Base-by-base conservation (phyloP, 2,888 invertebrate species). In the Tortrix viridana region DNA sequence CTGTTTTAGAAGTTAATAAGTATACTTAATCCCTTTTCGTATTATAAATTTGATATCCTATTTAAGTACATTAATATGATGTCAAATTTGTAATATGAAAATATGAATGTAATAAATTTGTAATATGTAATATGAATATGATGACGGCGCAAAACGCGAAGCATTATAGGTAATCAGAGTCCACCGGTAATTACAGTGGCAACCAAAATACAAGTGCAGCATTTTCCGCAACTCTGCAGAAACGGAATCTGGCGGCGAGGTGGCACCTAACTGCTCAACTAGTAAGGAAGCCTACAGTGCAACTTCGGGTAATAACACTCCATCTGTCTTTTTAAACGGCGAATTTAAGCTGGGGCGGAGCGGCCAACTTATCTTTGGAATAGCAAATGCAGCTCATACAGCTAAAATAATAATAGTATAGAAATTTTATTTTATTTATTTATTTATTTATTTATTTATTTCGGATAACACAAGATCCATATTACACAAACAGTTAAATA, bases 241-340 rank as follows among this genome's bases (percentile, higher is more conserved):
- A 48, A 22, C 41, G 48, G 48, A 49, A 49, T n/a, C 55, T 44
- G 23, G 23, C 23, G 23, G 50, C 19, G 52, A 53, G 26, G n/a
- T 23, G 61, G 52, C 52, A 50, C 55, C 44, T 54, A 52, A 59
- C 52, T 44, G 49, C 55, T 37, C 43, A n/a, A 22, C 46, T 22
- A 23, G 43, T 49, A 61, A 55, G 55, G 49, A 44, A 56, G 44
- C 55, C 49, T 19, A 41, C 26, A 49, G n/a, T 23, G 52, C 53
- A 53, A 43, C 22, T 43, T 22, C 38, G 48, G 38, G 56, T 38
- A 18, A 23, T 60, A 53, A 60, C 44, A 60, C 56, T 23, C 50
- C 52, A 62, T 61, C 55, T 61, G 55, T 61, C 62, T 62, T 56
- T 62, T 46, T 62, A 62, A 62, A 44, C 50, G 52, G 52, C 38